These are phyloP conservation scores for Calliopsis andreniformis DNA, from an alignment of 1,140 invertebrate species.

Conservation along the genomic window DNA sequence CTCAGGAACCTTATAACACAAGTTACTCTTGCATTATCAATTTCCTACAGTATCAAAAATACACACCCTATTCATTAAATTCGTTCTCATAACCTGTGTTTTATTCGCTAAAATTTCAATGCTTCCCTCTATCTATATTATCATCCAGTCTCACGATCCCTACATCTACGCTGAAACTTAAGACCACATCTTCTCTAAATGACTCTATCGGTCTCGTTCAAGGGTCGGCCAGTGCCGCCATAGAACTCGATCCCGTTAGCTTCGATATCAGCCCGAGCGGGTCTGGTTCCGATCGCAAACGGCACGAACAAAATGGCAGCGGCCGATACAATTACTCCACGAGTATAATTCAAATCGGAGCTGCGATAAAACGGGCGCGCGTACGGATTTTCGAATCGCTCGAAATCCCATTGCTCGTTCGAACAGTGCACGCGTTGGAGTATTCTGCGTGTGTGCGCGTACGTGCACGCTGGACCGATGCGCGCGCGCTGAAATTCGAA, in stretches of 20 bases:
- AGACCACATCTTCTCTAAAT: background rate
- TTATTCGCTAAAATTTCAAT: no score
- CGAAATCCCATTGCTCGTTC: constrained; percentile 50
- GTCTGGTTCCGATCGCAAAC: background rate
- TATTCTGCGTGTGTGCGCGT: constrained; percentile 3
- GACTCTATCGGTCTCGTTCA: background rate
- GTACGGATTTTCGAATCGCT: constrained; percentile 56
- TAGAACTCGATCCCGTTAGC: constrained; percentile 12
- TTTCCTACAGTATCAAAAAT: no score
- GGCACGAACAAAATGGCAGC: constrained; percentile 10
- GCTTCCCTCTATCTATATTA: no score
- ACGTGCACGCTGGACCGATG: background rate
- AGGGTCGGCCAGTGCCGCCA: constrained; percentile 2
- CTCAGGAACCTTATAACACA: no score
- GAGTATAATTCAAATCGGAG: constrained; percentile 37
- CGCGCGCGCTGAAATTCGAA: constrained; percentile 62
- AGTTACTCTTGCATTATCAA: no score
- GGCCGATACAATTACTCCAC: constrained; percentile 29
- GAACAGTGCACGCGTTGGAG: constrained; percentile 27
- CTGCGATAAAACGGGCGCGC: constrained; percentile 45
- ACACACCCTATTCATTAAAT: no score
- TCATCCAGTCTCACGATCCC: no score
- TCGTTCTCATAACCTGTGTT: no score
- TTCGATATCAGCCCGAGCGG: background rate
- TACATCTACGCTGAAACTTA: no score